Conservation (phyloP, 1,140 invertebrate genomes). For the Aphelinus certus region DNA sequence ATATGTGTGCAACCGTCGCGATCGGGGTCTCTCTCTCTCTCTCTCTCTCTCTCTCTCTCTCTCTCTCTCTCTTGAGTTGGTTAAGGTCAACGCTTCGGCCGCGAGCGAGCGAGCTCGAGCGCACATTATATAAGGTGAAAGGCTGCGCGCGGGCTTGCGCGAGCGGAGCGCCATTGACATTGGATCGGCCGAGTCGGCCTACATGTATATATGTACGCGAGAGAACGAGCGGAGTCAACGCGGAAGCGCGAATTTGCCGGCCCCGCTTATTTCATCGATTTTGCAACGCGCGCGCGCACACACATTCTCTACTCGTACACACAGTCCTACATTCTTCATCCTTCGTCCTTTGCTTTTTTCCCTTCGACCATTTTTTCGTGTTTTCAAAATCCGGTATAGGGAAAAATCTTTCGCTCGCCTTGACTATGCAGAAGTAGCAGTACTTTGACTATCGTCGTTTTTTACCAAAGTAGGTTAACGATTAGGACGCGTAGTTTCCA, state of each 20-base stretch:
- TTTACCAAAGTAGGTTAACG: no score
- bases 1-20: no score
- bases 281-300: not conserved
- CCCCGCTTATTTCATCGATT: constrained; percentile 51
- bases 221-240: constrained; percentile 42
- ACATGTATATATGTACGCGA: not conserved
- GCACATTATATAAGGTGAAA: constrained; percentile 55
- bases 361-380: no score
- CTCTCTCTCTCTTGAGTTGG: constrained; percentile 30
- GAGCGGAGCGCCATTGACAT: constrained; percentile 51
- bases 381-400: no score
- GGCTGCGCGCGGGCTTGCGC: constrained; percentile 44
- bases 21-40: constrained; percentile 5
- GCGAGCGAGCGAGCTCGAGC: constrained; percentile 25
- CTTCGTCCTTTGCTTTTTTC: not conserved
- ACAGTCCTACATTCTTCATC: no score
- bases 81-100: constrained; percentile 33
- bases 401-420: no score
- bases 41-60: constrained; percentile 23
- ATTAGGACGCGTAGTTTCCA: no score
- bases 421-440: no score
- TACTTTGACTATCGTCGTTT: no score
- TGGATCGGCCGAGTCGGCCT: constrained; percentile 25
- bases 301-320: not conserved
- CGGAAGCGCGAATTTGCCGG: constrained; percentile 43